Conservation (phyloP, 2,888 invertebrate genomes). For the Dynastes grantii region DNA sequence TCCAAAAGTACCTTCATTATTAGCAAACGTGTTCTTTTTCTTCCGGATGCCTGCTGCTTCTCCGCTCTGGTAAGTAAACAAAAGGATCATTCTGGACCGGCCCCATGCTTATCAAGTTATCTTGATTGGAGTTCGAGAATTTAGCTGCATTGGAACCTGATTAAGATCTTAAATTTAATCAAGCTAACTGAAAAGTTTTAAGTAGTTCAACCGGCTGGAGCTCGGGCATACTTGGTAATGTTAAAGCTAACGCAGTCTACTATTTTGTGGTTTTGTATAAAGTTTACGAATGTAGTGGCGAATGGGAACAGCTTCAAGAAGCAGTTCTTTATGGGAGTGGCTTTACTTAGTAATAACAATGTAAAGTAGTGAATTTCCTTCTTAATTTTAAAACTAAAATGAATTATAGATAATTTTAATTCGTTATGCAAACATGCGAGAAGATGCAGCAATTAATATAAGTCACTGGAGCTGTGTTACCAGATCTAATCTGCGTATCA, state of each 20-base stretch:
- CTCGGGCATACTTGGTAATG: background rate
- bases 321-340: no score
- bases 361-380: no score
- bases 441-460: slow-evolving; percentile 2
- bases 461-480: background rate
- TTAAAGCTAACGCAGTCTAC: background rate
- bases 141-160: slow-evolving; percentile 19
- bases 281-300: background rate
- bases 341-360: no score
- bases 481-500: no score
- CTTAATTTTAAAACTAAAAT: no score
- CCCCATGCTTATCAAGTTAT: slow-evolving; percentile 18
- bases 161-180: slow-evolving; percentile 35
- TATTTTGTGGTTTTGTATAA: background rate
- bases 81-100: slow-evolving; percentile 15
- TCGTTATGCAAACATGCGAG: background rate
- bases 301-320: no score
- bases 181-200: slow-evolving; percentile 29
- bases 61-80: background rate
- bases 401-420: no score
- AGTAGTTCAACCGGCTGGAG: slow-evolving; percentile 3
- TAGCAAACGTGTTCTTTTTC: background rate
- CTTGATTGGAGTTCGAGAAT: slow-evolving; percentile 19
- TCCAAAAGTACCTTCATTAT: no score
- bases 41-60: background rate